Evolutionary conservation across 1,140 invertebrate genomes (phyloP).

Genomic region (Pseudachorutes palmiensis): DNA sequence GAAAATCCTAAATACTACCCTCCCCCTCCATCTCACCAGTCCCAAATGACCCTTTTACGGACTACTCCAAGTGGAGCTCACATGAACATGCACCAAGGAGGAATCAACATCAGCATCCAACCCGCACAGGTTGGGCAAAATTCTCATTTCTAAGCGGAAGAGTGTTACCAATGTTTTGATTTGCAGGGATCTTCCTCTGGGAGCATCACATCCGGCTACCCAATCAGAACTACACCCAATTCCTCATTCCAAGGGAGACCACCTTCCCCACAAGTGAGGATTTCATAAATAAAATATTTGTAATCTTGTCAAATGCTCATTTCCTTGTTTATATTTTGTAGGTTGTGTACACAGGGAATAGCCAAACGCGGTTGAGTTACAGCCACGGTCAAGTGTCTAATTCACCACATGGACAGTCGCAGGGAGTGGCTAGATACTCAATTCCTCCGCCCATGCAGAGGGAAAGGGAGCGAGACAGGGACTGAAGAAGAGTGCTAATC

Average conservation of each 20-base stretch:
- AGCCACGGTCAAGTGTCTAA: slow-evolving; percentile 13
- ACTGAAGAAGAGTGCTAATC: too few species aligned
- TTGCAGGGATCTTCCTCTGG: slow-evolving; percentile 11
- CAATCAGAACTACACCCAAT: slow-evolving; percentile 30
- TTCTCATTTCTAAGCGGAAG: not conserved
- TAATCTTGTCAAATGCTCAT: not conserved
- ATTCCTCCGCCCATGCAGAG: too few species aligned
- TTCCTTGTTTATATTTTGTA: slow-evolving; percentile 2
- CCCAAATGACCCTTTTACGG: slow-evolving; percentile 3
- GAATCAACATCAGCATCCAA: slow-evolving; percentile 29
- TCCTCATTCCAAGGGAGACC: slow-evolving; percentile 28
- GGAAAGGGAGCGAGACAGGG: too few species aligned
- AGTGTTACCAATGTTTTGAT: not conserved
- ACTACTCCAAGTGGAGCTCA: slow-evolving; percentile 7
- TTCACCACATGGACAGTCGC: not conserved
- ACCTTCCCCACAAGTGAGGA: slow-evolving; percentile 31
- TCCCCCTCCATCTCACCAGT: slow-evolving; percentile 19
- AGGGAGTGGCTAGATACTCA: too few species aligned
- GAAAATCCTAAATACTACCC: slow-evolving; percentile 34
- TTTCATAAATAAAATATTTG: not conserved
- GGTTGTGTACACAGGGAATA: slow-evolving; percentile 18
- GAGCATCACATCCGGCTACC: slow-evolving; percentile 36
- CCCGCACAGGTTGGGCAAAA: slow-evolving; percentile 20
- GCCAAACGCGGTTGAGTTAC: slow-evolving; percentile 17
- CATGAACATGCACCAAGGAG: slow-evolving; percentile 23